These are phyloP conservation scores for Arizona elegans DNA, from an alignment of 2,113 vertebrate species.

Conservation along the genomic window DNA sequence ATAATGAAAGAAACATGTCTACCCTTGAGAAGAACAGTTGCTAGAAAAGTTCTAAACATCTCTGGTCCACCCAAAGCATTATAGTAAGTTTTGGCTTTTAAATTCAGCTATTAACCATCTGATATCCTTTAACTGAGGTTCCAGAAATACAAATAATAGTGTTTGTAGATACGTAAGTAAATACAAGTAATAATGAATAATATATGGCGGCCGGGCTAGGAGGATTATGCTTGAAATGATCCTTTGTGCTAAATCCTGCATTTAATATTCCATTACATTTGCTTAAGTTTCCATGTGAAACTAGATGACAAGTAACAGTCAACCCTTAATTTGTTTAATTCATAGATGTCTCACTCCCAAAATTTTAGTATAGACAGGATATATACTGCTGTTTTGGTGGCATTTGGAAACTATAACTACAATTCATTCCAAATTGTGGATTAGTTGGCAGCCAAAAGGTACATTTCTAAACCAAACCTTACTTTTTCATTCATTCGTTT, in stretches of 20 bases:
- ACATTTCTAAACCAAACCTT: neutral
- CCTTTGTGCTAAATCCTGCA: neutral
- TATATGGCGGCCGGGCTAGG: neutral
- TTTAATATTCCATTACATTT: neutral
- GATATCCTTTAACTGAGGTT: neutral
- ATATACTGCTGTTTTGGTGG: neutral
- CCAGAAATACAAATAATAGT: neutral
- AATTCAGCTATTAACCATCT: neutral
- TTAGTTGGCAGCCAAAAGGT: neutral
- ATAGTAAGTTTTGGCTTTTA: neutral
- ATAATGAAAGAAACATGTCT: neutral
- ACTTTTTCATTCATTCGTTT: neutral
- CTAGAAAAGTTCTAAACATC: neutral
- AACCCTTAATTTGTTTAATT: slow-evolving; percentile 3
- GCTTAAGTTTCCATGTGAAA: slow-evolving; percentile 1
- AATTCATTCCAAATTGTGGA: neutral
- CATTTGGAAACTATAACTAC: slow-evolving; percentile 2
- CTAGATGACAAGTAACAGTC: slow-evolving; percentile 6
- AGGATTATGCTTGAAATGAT: neutral
- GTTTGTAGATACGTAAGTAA: neutral
- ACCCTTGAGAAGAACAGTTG: neutral
- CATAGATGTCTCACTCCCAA: neutral
- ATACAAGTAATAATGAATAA: neutral
- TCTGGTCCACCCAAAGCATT: neutral
- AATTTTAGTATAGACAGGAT: slow-evolving; percentile 10